Evolutionary conservation across 2,113 vertebrate genomes (phyloP).

Genomic region (Typhlomys cinereus): DNA sequence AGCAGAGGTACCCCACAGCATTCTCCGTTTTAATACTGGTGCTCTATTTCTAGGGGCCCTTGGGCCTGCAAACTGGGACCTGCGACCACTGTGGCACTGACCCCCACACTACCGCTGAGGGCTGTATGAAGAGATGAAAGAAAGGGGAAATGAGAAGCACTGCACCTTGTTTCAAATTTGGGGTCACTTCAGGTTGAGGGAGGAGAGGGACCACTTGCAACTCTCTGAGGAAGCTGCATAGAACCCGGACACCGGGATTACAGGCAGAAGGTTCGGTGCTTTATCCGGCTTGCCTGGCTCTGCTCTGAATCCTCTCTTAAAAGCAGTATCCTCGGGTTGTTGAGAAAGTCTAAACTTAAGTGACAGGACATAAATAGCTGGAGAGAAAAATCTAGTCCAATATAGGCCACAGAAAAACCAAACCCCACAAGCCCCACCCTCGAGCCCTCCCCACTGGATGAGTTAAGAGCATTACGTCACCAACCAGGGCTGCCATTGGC

Average conservation of each 20-base stretch:
- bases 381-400: conserved; percentile 76
- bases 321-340: conserved; percentile 63
- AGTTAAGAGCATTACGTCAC: conserved; percentile 75
- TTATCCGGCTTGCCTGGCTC: conserved; percentile 53
- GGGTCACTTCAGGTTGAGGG: conserved; percentile 14
- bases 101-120: neutral
- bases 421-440: conserved; percentile 67
- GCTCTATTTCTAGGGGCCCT: neutral
- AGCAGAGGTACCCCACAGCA: neutral
- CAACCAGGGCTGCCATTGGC: conserved; percentile 63
- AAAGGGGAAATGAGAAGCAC: neutral
- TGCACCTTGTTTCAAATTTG: neutral
- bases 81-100: neutral
- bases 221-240: conserved; percentile 17
- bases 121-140: neutral
- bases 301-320: conserved; percentile 71
- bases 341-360: conserved; percentile 73
- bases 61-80: neutral
- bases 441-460: conserved; percentile 47
- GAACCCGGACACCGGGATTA: conserved; percentile 31
- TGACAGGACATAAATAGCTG: conserved; percentile 76
- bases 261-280: conserved; percentile 56
- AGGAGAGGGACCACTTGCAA: conserved; percentile 3
- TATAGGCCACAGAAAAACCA: conserved; percentile 70
- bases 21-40: neutral